Percentiles rank a stretch among this genome's conserved stretches.
These are phyloP conservation scores for Antechinus flavipes DNA, from an alignment of 2,113 vertebrate genomes.

Conservation along the genomic window DNA sequence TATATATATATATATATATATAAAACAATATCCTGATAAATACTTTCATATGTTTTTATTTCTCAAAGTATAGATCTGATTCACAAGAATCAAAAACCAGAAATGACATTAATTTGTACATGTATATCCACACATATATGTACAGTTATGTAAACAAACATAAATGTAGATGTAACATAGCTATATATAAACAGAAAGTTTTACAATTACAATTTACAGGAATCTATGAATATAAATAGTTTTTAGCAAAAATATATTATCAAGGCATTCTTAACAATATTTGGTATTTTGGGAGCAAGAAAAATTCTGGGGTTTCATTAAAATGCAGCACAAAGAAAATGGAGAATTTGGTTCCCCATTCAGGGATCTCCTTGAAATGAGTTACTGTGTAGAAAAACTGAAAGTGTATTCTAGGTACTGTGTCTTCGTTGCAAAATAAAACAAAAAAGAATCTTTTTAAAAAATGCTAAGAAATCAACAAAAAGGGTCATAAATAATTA, in stretches of 20 bases:
- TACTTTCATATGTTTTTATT: constrained; percentile 70
- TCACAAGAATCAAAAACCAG: constrained; percentile 65
- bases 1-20: neutral
- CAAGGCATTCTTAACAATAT: constrained; percentile 84
- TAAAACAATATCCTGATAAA: constrained; percentile 68
- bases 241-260: constrained; percentile 85
- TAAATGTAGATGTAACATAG: constrained; percentile 56
- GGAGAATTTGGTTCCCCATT: constrained; percentile 68
- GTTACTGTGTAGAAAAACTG: constrained; percentile 50
- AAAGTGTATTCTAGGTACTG: constrained; percentile 40
- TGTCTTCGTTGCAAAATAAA: constrained; percentile 60
- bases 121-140: neutral
- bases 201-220: constrained; percentile 77
- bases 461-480: constrained; percentile 75
- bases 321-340: constrained; percentile 71
- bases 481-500: constrained; percentile 83
- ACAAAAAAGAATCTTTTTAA: constrained; percentile 43
- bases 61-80: constrained; percentile 65
- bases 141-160: constrained; percentile 64
- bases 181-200: constrained; percentile 56
- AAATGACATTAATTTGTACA: constrained; percentile 42
- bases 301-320: constrained; percentile 82
- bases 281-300: constrained; percentile 86
- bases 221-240: constrained; percentile 86
- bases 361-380: constrained; percentile 78